Percentiles rank a stretch among this genome's conserved stretches.
phyloP scores from a whole-genome alignment of 2,797 vertebrate genomes.

The Gymnopithys bicolor region DNA sequence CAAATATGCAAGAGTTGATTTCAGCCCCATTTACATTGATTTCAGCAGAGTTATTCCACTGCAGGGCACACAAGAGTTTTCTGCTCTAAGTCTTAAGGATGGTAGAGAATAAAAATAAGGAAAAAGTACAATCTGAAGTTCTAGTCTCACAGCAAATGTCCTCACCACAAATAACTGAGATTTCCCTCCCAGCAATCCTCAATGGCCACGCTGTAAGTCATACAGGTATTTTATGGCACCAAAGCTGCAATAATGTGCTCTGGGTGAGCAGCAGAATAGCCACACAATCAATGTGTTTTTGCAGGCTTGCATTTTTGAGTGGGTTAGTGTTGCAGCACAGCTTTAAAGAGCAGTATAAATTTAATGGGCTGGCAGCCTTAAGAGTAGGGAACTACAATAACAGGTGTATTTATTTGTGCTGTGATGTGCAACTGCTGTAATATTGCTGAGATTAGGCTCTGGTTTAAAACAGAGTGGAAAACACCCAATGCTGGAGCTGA shows the following conservation, averaged over 20 bases:
- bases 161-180: conserved; percentile 24
- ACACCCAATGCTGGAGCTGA: neutral
- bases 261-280: neutral
- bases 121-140: neutral
- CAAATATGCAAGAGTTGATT: neutral
- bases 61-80: neutral
- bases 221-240: conserved; percentile 5
- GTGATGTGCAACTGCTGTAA: conserved; percentile 14
- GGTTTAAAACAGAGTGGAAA: conserved; percentile 31
- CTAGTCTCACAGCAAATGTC: neutral
- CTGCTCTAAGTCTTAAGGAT: neutral
- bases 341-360: conserved; percentile 4
- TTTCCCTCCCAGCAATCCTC: neutral
- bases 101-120: neutral
- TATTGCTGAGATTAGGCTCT: conserved; percentile 16
- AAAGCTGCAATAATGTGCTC: neutral
- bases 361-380: conserved; percentile 35
- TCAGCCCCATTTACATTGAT: neutral
- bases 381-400: conserved; percentile 17
- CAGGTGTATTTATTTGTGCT: conserved; percentile 13
- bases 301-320: neutral
- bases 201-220: neutral
- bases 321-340: neutral
- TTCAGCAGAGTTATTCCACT: neutral
- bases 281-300: neutral